Conservation (phyloP, 2,113 vertebrate species). For the sheep (Ovis aries) region DNA sequence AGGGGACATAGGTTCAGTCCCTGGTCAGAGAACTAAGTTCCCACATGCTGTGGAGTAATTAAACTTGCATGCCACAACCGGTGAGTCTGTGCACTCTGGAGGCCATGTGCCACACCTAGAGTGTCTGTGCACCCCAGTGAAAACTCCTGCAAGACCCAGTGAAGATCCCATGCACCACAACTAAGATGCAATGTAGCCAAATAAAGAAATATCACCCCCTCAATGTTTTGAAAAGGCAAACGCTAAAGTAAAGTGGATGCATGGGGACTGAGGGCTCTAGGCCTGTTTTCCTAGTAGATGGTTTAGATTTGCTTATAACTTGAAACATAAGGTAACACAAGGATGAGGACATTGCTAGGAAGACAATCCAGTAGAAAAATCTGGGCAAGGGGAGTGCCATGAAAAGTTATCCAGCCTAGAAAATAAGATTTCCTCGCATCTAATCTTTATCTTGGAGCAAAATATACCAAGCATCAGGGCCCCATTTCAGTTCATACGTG, state of each 20-base stretch:
- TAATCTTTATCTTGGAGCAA: background rate
- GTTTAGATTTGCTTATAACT: background rate
- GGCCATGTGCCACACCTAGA: background rate
- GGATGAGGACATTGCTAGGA: background rate
- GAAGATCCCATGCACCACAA: background rate
- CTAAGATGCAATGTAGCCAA: background rate
- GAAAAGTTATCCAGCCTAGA: background rate
- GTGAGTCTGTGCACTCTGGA: background rate
- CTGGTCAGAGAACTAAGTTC: background rate
- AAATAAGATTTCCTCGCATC: background rate
- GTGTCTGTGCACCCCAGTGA: background rate
- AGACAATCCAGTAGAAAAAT: background rate
- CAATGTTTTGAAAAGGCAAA: background rate
- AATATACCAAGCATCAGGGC: background rate
- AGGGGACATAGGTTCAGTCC: background rate
- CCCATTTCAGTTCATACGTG: fast-evolving
- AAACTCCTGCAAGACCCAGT: background rate
- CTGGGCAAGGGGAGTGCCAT: background rate
- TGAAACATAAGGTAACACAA: background rate
- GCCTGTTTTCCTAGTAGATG: background rate
- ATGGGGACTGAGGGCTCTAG: background rate
- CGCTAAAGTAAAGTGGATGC: background rate
- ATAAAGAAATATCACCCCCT: background rate
- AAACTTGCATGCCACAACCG: fast-evolving
- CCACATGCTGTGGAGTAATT: background rate